These are phyloP conservation scores for Heliothis virescens DNA, from an alignment of 1,140 invertebrate genomes.

Conservation along the genomic window DNA sequence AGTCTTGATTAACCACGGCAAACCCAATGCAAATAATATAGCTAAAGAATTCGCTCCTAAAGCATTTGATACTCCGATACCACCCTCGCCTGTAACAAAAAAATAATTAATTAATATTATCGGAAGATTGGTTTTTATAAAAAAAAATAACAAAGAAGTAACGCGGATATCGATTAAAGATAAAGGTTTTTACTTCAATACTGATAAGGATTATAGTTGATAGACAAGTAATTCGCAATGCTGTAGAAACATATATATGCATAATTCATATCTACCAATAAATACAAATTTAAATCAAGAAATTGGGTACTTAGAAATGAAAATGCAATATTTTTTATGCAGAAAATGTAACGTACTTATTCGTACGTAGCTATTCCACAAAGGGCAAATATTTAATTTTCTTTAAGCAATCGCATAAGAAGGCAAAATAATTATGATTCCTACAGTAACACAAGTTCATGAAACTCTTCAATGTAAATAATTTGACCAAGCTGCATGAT, in stretches of 20 bases:
- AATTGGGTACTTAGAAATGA: no score
- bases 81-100: slow-evolving; percentile 89
- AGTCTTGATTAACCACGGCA: slow-evolving; percentile 94
- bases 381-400: no score
- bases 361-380: no score
- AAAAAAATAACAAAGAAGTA: slow-evolving; percentile 4
- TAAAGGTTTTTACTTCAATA: slow-evolving; percentile 11
- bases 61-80: slow-evolving; percentile 94
- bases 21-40: slow-evolving; percentile 93
- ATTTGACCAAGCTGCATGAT: not conserved
- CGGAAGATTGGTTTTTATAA: not conserved
- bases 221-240: slow-evolving; percentile 15
- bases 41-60: slow-evolving; percentile 94
- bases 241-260: not conserved
- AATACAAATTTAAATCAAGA: no score
- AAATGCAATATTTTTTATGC: no score
- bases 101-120: not conserved
- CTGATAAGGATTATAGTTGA: not conserved
- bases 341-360: no score
- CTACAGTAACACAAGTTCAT: no score
- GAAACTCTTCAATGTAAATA: no score
- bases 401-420: no score
- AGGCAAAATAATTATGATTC: no score
- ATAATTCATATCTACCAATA: not conserved
- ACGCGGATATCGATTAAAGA: not conserved